Conservation (phyloP, 2,113 vertebrate genomes). For the Muntiacus muntjak region DNA sequence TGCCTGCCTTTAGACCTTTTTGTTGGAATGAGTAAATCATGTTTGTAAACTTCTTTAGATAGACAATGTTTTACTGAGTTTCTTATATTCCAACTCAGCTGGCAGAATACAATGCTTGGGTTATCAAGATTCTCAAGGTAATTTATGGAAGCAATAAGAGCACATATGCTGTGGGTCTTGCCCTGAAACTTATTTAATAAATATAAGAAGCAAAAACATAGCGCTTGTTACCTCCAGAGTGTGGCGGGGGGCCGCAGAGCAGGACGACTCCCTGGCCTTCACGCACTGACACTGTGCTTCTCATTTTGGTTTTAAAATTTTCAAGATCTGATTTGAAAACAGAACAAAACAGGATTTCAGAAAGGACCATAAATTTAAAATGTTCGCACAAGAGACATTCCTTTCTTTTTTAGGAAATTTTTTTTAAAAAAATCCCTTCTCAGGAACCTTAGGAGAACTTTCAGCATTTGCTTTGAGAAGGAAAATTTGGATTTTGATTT, state of each 20-base stretch:
- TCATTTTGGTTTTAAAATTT: conserved; percentile 86
- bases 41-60: background rate
- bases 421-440: background rate
- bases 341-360: conserved; percentile 33
- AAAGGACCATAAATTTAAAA: background rate
- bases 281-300: conserved; percentile 91
- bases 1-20: background rate
- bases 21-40: background rate
- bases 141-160: background rate
- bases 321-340: conserved; percentile 86
- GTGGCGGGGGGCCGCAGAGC: conserved; percentile 88
- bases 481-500: background rate
- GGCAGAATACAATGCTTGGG: background rate
- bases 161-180: background rate
- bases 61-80: background rate
- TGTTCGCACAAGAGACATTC: background rate
- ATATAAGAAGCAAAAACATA: background rate
- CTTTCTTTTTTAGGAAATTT: background rate
- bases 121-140: background rate
- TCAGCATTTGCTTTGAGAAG: background rate
- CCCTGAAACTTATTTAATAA: background rate
- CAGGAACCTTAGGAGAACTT: background rate
- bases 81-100: background rate
- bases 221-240: conserved; percentile 88
- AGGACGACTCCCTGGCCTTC: conserved; percentile 96